Conservation (phyloP, 2,888 invertebrate species). For the Dicroscelio sp. region DNA sequence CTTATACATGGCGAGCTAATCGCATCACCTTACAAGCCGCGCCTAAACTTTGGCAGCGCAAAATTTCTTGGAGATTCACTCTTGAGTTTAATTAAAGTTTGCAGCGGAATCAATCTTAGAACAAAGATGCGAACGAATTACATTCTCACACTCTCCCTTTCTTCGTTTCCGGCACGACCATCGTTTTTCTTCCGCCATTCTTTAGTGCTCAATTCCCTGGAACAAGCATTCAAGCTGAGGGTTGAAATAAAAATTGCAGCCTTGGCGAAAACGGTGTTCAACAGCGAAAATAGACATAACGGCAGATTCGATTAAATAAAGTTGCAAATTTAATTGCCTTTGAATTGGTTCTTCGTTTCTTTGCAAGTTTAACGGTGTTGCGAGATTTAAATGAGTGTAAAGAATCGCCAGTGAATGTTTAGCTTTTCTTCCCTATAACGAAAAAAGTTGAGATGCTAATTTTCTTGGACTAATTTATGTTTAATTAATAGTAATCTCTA, state of each 20-base stretch:
- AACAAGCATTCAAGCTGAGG: conserved; percentile 32
- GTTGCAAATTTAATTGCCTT: conserved; percentile 63
- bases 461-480: too few relatives aligned
- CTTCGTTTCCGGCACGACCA: conserved; percentile 64
- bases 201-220: conserved; percentile 62
- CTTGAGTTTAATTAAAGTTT: conserved; percentile 77
- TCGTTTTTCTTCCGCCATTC: conserved; percentile 66
- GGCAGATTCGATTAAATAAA: conserved; percentile 63
- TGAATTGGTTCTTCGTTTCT: neutral
- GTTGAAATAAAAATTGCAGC: conserved; percentile 61
- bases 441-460: too few relatives aligned
- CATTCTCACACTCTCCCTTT: conserved; percentile 73
- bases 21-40: conserved; percentile 53
- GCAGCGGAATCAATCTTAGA: conserved; percentile 76
- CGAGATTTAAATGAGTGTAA: conserved; percentile 34
- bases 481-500: too few relatives aligned
- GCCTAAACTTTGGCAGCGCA: conserved; percentile 42
- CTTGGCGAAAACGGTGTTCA: conserved; percentile 45
- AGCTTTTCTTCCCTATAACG: too few relatives aligned
- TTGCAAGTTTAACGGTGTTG: neutral
- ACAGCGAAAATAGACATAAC: conserved; percentile 47
- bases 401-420: neutral
- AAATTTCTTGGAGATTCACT: conserved; percentile 67
- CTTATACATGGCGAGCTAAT: conserved; percentile 52
- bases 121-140: conserved; percentile 78